Conservation (phyloP, 2,888 invertebrate species). For the Agrypnus murinus region DNA sequence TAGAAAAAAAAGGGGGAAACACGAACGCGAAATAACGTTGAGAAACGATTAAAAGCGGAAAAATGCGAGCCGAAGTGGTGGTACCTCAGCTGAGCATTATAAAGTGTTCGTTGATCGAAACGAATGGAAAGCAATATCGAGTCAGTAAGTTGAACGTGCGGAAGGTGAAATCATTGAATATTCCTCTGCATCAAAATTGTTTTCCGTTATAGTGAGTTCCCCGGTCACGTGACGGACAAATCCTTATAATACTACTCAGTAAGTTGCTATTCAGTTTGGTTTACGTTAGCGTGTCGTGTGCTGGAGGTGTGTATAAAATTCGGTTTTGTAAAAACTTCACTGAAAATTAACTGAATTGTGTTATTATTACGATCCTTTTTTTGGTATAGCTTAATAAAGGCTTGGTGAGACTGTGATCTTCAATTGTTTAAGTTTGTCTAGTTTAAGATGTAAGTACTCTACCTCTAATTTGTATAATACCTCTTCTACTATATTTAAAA, state of each 20-base stretch:
- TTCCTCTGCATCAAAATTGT: slow-evolving; percentile 41
- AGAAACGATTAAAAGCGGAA: slow-evolving; percentile 38
- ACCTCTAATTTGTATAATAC: slow-evolving; percentile 17
- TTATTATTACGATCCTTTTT: slow-evolving; percentile 17
- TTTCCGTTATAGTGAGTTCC: slow-evolving; percentile 47
- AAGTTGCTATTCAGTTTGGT: slow-evolving; percentile 54
- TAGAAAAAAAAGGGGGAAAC: neutral
- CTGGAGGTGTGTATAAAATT: slow-evolving; percentile 38
- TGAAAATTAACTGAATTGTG: slow-evolving; percentile 17
- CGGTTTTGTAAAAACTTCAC: slow-evolving; percentile 24
- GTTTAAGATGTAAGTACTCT: slow-evolving; percentile 40
- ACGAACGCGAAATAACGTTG: neutral
- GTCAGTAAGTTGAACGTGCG: slow-evolving; percentile 11
- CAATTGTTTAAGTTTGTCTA: slow-evolving; percentile 32
- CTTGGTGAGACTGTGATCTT: slow-evolving; percentile 49
- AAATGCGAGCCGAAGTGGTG: slow-evolving; percentile 42
- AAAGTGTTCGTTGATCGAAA: slow-evolving; percentile 48
- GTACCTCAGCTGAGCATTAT: slow-evolving; percentile 43
- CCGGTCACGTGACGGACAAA: slow-evolving; percentile 51
- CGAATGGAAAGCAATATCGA: slow-evolving; percentile 38
- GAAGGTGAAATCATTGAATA: slow-evolving; percentile 30
- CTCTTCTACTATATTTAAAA: no score
- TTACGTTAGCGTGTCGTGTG: slow-evolving; percentile 46
- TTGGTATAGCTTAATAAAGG: neutral
- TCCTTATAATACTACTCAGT: slow-evolving; percentile 55